These are phyloP conservation scores for Crioceris asparagi DNA, from an alignment of 2,888 invertebrate species.

Conservation along the genomic window DNA sequence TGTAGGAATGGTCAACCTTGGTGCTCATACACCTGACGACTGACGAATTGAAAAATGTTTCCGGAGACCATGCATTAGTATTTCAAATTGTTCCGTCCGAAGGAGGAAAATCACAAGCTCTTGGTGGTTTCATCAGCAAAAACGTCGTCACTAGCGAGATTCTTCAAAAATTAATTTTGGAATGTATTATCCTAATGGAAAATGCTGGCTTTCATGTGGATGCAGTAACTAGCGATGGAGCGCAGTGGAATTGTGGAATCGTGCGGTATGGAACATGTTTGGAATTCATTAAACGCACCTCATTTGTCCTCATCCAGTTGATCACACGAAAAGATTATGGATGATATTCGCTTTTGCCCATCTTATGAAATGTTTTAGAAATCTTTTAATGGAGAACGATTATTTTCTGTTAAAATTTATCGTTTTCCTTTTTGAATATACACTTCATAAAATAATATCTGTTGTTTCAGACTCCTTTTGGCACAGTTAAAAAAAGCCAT, in stretches of 20 bases:
- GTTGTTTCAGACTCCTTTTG: constrained; percentile 4
- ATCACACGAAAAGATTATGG: constrained; percentile 16
- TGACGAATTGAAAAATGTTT: constrained; percentile 4
- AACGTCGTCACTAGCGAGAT: constrained; percentile 14
- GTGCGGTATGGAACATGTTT: constrained; percentile 20
- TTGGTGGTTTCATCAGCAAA: constrained; percentile 22
- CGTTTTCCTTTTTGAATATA: too few species aligned
- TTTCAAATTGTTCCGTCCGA: constrained; percentile 16
- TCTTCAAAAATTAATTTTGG: constrained; percentile 19
- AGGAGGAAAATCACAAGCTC: background rate
- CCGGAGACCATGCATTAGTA: constrained; percentile 23
- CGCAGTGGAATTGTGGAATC: constrained; percentile 23
- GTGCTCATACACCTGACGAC: too few species aligned
- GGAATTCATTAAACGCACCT: constrained; percentile 10
- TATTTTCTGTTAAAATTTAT: too few species aligned
- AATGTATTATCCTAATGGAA: constrained; percentile 18
- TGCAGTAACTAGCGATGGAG: constrained; percentile 20
- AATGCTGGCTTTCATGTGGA: constrained; percentile 17
- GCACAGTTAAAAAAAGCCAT: constrained; percentile 1
- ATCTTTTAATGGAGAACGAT: constrained; percentile 1
- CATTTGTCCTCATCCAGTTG: constrained; percentile 20
- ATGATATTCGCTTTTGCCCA: constrained; percentile 23
- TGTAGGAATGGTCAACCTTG: too few species aligned
- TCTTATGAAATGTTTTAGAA: constrained; percentile 19
- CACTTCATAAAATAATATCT: background rate